These are phyloP conservation scores for Datnioides undecimradiatus DNA, from an alignment of 2,113 vertebrate species.

Conservation along the genomic window DNA sequence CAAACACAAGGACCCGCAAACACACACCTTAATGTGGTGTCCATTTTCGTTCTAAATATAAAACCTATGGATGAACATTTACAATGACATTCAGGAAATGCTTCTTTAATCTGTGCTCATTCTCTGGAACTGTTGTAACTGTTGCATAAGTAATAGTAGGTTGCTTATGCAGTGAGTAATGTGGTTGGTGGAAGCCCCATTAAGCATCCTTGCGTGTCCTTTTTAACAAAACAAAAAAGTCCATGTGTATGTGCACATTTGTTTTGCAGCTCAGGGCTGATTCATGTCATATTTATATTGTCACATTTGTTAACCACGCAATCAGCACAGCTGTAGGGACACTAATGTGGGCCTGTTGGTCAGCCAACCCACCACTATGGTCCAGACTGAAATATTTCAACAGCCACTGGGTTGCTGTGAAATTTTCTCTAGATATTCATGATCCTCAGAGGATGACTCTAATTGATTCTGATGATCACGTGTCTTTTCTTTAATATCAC, in stretches of 20 bases:
- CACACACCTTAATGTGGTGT: conserved; percentile 36
- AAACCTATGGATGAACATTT: conserved; percentile 27
- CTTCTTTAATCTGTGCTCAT: conserved; percentile 38
- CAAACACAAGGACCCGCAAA: conserved; percentile 43
- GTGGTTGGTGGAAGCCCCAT: conserved; percentile 29
- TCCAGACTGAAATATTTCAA: too few relatives aligned
- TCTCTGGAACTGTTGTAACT: conserved; percentile 17
- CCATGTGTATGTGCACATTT: conserved; percentile 27
- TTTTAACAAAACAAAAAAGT: conserved; percentile 50
- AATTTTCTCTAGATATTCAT: too few relatives aligned
- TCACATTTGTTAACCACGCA: background rate
- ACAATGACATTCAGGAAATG: conserved; percentile 28
- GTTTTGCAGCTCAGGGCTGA: conserved; percentile 31
- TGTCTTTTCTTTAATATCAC: background rate
- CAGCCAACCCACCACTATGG: background rate
- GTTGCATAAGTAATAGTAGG: conserved; percentile 49
- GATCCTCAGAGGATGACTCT: background rate
- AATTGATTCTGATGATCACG: background rate
- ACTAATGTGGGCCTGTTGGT: background rate
- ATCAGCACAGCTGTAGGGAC: background rate
- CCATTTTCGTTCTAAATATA: conserved; percentile 47
- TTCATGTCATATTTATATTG: conserved; percentile 5
- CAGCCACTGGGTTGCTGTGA: background rate
- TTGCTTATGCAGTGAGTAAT: conserved; percentile 59
- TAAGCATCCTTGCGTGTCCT: conserved; percentile 52